Percentiles rank a stretch among this genome's conserved stretches.
These are phyloP conservation scores for Perizoma flavofasciatum DNA, from an alignment of 2,888 invertebrate genomes.

Conservation along the genomic window DNA sequence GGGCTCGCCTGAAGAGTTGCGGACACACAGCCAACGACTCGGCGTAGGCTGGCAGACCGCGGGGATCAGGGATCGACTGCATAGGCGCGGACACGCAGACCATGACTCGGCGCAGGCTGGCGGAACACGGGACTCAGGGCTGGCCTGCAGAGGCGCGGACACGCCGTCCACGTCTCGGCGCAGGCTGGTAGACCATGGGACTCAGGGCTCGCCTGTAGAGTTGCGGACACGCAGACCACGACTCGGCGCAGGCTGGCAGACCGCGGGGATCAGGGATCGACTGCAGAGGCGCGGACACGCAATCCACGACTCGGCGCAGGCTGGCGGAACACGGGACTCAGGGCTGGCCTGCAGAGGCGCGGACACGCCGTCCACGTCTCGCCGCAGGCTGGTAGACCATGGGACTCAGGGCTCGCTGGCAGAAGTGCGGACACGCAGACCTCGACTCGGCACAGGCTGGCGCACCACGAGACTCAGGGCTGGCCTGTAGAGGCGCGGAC, in stretches of 20 bases:
- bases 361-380: neutral
- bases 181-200: constrained; percentile 1
- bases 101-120: neutral
- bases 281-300: neutral
- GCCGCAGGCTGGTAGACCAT: neutral
- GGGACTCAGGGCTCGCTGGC: neutral
- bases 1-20: neutral
- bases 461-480: neutral
- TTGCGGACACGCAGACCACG: constrained; percentile 1
- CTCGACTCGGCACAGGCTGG: neutral
- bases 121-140: neutral
- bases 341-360: constrained; percentile 4
- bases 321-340: neutral
- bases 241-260: neutral
- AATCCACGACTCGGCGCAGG: neutral
- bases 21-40: neutral
- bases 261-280: neutral
- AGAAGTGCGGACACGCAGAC: constrained; percentile 3
- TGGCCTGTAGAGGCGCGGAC: neutral
- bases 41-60: neutral
- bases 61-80: neutral
- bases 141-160: neutral
- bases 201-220: neutral
- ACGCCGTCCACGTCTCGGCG: neutral
- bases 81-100: neutral